Conservation (phyloP, 1,140 invertebrate genomes). For the Drosophila prosaltans region DNA sequence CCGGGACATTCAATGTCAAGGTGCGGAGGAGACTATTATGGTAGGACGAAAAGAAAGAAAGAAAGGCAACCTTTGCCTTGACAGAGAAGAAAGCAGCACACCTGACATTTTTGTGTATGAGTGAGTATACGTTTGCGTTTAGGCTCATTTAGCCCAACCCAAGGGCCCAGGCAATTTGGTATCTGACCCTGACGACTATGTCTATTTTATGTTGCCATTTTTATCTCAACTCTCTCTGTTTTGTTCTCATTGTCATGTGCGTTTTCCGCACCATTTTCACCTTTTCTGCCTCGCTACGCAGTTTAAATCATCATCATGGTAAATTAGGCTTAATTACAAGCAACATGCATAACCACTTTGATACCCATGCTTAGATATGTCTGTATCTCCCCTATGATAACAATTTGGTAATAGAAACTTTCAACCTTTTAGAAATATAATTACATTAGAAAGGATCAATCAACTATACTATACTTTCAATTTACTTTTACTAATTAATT, state of each 20-base stretch:
- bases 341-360: conserved; percentile 75
- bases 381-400: not conserved
- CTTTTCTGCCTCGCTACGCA: conserved; percentile 64
- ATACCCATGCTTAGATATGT: not conserved
- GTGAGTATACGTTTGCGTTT: conserved; percentile 22
- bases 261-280: conserved; percentile 65
- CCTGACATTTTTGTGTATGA: conserved; percentile 60
- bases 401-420: not conserved
- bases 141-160: conserved; percentile 45
- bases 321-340: conserved; percentile 76
- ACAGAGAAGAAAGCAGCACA: conserved; percentile 32
- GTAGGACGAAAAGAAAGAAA: conserved; percentile 18
- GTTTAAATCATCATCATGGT: conserved; percentile 77
- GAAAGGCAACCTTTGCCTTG: conserved; percentile 44
- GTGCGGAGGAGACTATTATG: conserved; percentile 49
- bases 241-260: conserved; percentile 57
- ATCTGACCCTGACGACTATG: conserved; percentile 50
- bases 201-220: conserved; percentile 52
- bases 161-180: conserved; percentile 58
- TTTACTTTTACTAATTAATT: conserved; percentile 9
- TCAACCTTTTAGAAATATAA: not conserved
- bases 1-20: conserved; percentile 70
- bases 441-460: not conserved
- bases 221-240: conserved; percentile 41
- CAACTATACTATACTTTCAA: not conserved